These are phyloP conservation scores for Edolisoma coerulescens DNA, from an alignment of 2,113 vertebrate species.

Conservation along the genomic window DNA sequence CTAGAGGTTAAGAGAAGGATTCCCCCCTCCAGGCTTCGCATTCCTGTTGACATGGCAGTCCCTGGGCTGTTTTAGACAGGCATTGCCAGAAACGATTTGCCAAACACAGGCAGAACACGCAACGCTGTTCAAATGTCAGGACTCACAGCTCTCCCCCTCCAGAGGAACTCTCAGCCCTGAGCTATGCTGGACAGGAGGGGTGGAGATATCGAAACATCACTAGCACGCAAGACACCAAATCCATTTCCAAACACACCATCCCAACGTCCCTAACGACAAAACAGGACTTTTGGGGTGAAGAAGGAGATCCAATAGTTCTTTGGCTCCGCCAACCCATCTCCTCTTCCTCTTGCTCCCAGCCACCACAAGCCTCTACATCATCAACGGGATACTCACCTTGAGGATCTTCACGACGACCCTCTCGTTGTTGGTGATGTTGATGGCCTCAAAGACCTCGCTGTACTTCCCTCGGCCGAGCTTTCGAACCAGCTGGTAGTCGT, in stretches of 20 bases:
- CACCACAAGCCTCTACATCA: neutral
- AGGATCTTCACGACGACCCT: constrained; percentile 98
- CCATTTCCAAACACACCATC: neutral
- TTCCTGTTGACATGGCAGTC: neutral
- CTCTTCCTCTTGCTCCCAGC: neutral
- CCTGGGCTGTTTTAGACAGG: neutral
- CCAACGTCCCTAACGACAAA: neutral
- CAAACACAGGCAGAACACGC: neutral
- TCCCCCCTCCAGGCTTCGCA: neutral
- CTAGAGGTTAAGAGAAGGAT: neutral
- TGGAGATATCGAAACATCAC: neutral
- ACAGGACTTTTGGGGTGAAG: neutral
- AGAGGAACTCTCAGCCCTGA: neutral
- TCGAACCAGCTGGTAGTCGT: constrained; percentile 96
- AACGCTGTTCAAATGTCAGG: neutral
- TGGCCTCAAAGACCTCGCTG: constrained; percentile 98
- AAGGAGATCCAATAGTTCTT: neutral
- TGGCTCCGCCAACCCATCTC: neutral
- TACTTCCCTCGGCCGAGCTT: constrained; percentile 97
- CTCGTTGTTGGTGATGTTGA: constrained; percentile 98
- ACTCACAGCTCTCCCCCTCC: neutral
- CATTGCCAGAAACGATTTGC: neutral
- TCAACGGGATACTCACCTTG: constrained; percentile 82
- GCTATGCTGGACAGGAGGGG: neutral
- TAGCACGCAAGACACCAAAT: neutral